Evolutionary conservation across 1,140 invertebrate genomes (phyloP), one percentile per base, ranked within the genome.

Genomic region (Eufriesea mexicana): DNA sequence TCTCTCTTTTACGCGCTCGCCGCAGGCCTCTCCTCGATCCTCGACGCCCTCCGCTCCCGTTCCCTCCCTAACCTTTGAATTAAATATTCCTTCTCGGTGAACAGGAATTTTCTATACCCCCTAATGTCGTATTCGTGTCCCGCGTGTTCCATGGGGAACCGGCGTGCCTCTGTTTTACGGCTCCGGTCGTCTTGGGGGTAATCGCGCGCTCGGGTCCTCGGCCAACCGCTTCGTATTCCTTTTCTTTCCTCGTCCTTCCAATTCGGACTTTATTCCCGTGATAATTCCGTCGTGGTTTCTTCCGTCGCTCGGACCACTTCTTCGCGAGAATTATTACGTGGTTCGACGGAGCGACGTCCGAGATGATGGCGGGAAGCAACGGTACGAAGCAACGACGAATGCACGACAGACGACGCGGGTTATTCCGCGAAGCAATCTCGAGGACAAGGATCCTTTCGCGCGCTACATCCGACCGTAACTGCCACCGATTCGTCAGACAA

Each of bases 61-160:
- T 68, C 18, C 49, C 45, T 62, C 61, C 20, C 57, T 87, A 68
- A 86, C 76, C 85, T 80, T 76, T 87, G 86, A 86, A 83, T 83
- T 83, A 83, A 83, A 78, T 79, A 87, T 87, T 83, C 76, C 75
- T 68, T 61, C 68, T 49, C 47, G 72, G 77, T 84, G 72, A 86
- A 86, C 81, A 83, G 83, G 86, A 87, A 79, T 86, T 82, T 84
- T 87, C 75, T 87, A 73, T 84, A 80, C 82, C 74, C 74, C 66
- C 80, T 83, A 83, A 83, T 78, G 64, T 78, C 78, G 62, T 82
- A 82, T 70, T 57, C 66, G 73, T 70, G 66, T 78, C 64, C 62
- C 80, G 28, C 47, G 66, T 67, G 55, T 77, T 77, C 80, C 74
- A 68, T 47, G 73, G 80, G 66, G 74, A 68, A 59, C 80, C 72